Base-by-base conservation (phyloP, 2,797 vertebrate genomes). In the Chrysolophus pictus region DNA sequence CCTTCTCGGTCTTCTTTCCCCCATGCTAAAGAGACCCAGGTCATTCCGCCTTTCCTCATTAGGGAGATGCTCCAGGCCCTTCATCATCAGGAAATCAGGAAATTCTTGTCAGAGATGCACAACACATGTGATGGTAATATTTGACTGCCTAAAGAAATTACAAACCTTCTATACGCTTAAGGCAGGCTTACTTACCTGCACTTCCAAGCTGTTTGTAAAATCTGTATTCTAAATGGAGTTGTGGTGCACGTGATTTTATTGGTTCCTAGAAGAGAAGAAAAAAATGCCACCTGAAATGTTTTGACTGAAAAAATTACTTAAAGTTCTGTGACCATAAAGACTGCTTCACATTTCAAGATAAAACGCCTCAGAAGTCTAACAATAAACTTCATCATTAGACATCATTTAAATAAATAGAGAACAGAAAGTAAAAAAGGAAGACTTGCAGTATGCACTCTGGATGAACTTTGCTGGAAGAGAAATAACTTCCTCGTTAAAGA, bases 201-300 rank as follows among this genome's bases (percentile, higher is more conserved):
- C 98, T 99, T 96, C 99, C 99, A 51, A 99, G 98, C 44, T 99
- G 99, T 97, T 99, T 99, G 97, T 99, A 99, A 98, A 99, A 99
- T 96, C 99, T 98, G 97, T 99, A 99, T 88, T 99, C 99, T 98
- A 99, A 98, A 97, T 99, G 99, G 94, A 99, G 98, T 97, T 99
- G 99, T 42, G 99, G 99, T 46, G 99, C 99, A 93, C 99, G 98
- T 24, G 99, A 99, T 97, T 99, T 99, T 95, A 99, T 99, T 96
- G 99, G 99, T 98, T 99, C 99, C 99, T 99, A 94, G 96, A 91
- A 97, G 4, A 91, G 33, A n/a, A 70, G 93, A 93, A 67, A 33
- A 95, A 95, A 65, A 67, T 90, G 35, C 33, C 65, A 58, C 67
- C 91, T 59, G 93, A 71, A 94, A 87, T 46, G 17, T 68, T 53